Base-by-base conservation (phyloP, 2,113 vertebrate genomes). In the Ophiodon elongatus region DNA sequence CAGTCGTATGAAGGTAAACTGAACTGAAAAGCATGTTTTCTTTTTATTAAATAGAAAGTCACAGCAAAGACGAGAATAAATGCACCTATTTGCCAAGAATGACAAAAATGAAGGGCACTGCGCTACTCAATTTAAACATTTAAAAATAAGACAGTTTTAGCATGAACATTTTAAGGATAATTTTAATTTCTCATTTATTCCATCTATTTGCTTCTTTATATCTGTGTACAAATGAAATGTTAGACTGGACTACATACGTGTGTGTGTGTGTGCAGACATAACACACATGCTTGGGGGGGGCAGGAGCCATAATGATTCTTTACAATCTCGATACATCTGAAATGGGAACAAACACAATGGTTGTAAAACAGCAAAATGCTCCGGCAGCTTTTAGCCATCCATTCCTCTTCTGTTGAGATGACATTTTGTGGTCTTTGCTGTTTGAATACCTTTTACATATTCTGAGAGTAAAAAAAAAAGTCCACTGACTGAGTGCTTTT, bases 361-460 rank as follows among this genome's bases (percentile, higher is more conserved):
- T 35, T 77, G 50, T 31, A 79, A 89, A 79, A 80, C 29, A 66
- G 73, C 62, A 52, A 60, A 82, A 80, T 74, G 82, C 85, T 66
- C 47, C 56, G 41, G 69, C 57, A 79, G 83, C 83, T 86, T 80
- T 77, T 50, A 84, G 52, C 39, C 31, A 82, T 8, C 35, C 25
- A 6, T 83, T 35, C 23, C 27, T 60, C 64, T 71, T 66, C 81
- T 67, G 71, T 56, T 56, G 37, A 7, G 47, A 78, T 76, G 60
- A 85, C 67, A 71, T 66, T 3, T 68, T 78, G 68, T 77, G 88
- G 5, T 57, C 84, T 74, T 52, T 75, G 29, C 59, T 47, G 3
- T 74, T 81, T 85, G 54, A 86, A 81, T 84, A 67, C 19, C 13
- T 64, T 57, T 57, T 77, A 73, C 50, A 73, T 75, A 43, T 47